phyloP scores from a whole-genome alignment of 2,888 invertebrate genomes.

The Dicyrtomina minuta region DNA sequence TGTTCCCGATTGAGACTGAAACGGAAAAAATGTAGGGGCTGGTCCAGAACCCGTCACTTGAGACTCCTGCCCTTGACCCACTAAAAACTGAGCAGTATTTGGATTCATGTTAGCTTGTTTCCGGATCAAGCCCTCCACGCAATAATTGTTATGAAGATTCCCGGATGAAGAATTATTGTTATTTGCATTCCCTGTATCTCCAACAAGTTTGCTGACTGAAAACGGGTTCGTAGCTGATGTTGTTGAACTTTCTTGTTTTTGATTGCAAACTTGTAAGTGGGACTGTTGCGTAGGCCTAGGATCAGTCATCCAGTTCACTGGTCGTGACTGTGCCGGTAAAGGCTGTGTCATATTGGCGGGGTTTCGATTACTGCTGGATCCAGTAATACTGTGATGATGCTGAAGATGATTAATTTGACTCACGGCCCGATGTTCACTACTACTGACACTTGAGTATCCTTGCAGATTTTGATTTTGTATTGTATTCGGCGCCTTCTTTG shows the following conservation, averaged over 20 bases:
- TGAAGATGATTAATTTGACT: no score
- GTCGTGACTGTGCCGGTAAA: background rate
- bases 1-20: background rate
- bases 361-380: background rate
- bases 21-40: background rate
- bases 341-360: background rate
- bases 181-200: background rate
- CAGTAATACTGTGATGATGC: no score
- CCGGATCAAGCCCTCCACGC: conserved; percentile 25
- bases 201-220: conserved; percentile 30
- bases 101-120: background rate
- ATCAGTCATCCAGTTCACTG: conserved; percentile 21
- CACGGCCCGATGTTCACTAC: no score
- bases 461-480: no score
- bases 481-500: no score
- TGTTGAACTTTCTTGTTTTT: background rate
- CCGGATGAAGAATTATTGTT: background rate
- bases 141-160: conserved; percentile 16
- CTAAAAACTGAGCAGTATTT: no score
- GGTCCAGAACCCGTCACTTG: background rate
- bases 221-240: conserved; percentile 16
- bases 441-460: no score
- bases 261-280: background rate
- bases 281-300: conserved; percentile 6
- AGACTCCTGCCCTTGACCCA: no score